Conservation (phyloP, 1,140 invertebrate genomes). For the Formica exsecta region DNA sequence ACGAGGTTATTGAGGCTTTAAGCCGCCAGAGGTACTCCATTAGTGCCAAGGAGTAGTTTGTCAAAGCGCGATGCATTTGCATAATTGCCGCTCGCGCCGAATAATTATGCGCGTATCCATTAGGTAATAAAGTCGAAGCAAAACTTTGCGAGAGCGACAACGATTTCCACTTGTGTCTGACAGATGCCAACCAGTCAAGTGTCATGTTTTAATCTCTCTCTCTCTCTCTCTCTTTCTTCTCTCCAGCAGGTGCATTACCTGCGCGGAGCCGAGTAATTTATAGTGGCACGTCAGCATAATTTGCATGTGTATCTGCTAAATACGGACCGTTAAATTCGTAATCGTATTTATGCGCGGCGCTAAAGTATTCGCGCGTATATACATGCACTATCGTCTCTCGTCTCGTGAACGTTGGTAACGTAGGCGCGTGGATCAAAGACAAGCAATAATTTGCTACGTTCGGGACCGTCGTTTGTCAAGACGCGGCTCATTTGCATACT, state of each 20-base stretch:
- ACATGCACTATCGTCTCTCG: not conserved
- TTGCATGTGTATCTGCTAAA: constrained; percentile 20
- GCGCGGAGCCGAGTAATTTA: constrained; percentile 10
- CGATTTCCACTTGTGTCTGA: constrained; percentile 20
- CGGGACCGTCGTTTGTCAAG: constrained; percentile 33
- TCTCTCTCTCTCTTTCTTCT: not conserved
- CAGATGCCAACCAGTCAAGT: constrained; percentile 39
- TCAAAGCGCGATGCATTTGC: constrained; percentile 60
- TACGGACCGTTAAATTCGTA: constrained; percentile 33
- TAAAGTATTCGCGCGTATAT: not conserved
- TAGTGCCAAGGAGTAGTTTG: constrained; percentile 58
- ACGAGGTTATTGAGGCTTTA: constrained; percentile 59
- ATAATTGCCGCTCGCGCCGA: constrained; percentile 59
- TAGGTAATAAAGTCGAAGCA: constrained; percentile 59
- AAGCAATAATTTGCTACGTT: constrained; percentile 28
- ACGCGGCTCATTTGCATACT: constrained; percentile 38
- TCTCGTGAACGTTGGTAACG: not conserved
- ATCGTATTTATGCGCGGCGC: not conserved
- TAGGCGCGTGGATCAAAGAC: constrained; percentile 11
- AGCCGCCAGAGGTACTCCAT: constrained; percentile 61
- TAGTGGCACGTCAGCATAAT: constrained; percentile 23
- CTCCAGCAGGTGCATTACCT: not conserved
- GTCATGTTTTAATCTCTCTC: constrained; percentile 15
- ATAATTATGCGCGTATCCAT: constrained; percentile 65
- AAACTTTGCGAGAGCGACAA: constrained; percentile 27